phyloP scores from a whole-genome alignment of 1,140 invertebrate genomes.

The Saccostrea cuccullata region DNA sequence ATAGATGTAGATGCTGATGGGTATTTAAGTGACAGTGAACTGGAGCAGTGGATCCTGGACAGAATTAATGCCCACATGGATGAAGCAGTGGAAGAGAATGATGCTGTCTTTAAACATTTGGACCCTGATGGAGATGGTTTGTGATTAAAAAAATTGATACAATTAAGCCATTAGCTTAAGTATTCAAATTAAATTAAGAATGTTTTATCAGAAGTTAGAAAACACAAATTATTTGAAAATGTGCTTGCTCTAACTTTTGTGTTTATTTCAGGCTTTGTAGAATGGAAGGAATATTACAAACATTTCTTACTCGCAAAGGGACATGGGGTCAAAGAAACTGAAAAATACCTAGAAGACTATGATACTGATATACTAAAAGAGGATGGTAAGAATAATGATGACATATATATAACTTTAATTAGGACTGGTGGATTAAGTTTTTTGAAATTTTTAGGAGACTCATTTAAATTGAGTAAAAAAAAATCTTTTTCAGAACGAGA shows the following conservation, averaged over 20 bases:
- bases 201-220: not conserved
- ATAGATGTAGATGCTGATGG: constrained; percentile 85
- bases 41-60: constrained; percentile 85
- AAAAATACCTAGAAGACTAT: constrained; percentile 84
- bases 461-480: not conserved
- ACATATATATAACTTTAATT: not conserved
- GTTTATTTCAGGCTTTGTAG: constrained; percentile 82
- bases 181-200: constrained; percentile 1
- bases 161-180: not conserved
- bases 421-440: not conserved
- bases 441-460: not conserved
- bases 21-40: constrained; percentile 83
- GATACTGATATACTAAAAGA: constrained; percentile 75
- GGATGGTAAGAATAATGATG: constrained; percentile 59
- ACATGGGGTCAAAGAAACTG: constrained; percentile 83
- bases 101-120: constrained; percentile 85
- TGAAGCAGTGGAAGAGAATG: constrained; percentile 86
- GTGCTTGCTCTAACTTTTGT: not conserved
- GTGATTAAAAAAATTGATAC: not conserved
- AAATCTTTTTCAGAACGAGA: constrained; percentile 78
- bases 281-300: constrained; percentile 89
- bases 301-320: constrained; percentile 86
- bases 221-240: not conserved
- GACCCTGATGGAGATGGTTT: constrained; percentile 87
- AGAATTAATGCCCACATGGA: constrained; percentile 89